phyloP scores from a whole-genome alignment of 2,113 vertebrate genomes.

The Paralichthys olivaceus region DNA sequence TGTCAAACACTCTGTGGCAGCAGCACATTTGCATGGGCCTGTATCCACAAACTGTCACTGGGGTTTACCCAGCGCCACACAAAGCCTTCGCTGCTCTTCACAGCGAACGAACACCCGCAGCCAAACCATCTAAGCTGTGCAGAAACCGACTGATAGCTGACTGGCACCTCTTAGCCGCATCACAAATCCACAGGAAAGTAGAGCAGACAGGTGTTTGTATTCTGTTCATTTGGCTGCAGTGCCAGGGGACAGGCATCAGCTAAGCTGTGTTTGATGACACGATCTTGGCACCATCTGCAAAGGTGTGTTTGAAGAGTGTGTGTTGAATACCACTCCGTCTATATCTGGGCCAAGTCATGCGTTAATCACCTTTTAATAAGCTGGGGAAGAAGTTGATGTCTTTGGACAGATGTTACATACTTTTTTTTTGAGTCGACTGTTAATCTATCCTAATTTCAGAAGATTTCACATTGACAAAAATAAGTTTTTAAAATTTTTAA shows the following conservation, averaged over 20 bases:
- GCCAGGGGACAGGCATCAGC: constrained; percentile 61
- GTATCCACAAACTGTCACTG: constrained; percentile 67
- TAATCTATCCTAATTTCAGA: constrained; percentile 37
- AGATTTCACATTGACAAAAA: not conserved
- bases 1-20: constrained; percentile 45
- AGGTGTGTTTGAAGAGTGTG: constrained; percentile 63
- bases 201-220: constrained; percentile 71
- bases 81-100: constrained; percentile 26
- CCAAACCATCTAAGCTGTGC: constrained; percentile 43
- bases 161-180: constrained; percentile 50
- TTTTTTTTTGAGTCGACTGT: constrained; percentile 14
- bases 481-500: constrained; percentile 3
- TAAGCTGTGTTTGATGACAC: constrained; percentile 67
- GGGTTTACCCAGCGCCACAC: constrained; percentile 30
- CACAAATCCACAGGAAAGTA: constrained; percentile 55
- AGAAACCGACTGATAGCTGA: constrained; percentile 46
- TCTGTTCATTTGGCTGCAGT: constrained; percentile 51
- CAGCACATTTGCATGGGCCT: constrained; percentile 77
- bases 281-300: constrained; percentile 67
- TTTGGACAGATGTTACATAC: constrained; percentile 53
- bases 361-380: constrained; percentile 61
- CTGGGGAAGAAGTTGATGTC: constrained; percentile 42
- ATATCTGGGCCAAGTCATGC: constrained; percentile 55
- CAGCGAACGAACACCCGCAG: constrained; percentile 13
- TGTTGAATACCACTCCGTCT: constrained; percentile 36